phyloP scores from a whole-genome alignment of 2,797 vertebrate genomes.

The Myiothlypis coronata region DNA sequence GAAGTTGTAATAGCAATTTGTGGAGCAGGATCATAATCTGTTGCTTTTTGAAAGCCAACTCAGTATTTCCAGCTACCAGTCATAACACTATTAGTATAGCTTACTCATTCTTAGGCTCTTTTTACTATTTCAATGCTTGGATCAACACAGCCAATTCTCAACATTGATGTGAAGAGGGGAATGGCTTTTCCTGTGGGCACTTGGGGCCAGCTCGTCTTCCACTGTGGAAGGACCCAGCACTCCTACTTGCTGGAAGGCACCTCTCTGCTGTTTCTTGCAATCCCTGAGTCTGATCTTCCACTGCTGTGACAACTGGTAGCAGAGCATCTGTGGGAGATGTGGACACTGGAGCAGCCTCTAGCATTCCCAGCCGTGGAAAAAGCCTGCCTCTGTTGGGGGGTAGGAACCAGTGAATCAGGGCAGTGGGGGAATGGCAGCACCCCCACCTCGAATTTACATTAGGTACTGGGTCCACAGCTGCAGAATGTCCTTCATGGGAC shows the following conservation, averaged over 20 bases:
- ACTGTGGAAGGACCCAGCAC: neutral
- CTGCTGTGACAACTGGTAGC: neutral
- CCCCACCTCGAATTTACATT: neutral
- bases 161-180: neutral
- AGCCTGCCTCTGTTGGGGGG: accelerated
- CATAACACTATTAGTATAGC: neutral
- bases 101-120: neutral
- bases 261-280: neutral
- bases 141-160: neutral
- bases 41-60: neutral
- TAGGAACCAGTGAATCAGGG: neutral
- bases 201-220: neutral
- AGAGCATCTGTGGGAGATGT: neutral
- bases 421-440: neutral
- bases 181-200: neutral
- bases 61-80: neutral
- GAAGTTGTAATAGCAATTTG: neutral
- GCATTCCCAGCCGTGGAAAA: neutral
- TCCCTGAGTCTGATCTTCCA: neutral
- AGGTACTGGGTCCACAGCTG: neutral
- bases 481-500: neutral
- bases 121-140: neutral
- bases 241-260: neutral
- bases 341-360: neutral
- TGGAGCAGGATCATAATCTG: neutral